Conservation (phyloP, 2,888 invertebrate genomes). For the Artemia sinica region DNA sequence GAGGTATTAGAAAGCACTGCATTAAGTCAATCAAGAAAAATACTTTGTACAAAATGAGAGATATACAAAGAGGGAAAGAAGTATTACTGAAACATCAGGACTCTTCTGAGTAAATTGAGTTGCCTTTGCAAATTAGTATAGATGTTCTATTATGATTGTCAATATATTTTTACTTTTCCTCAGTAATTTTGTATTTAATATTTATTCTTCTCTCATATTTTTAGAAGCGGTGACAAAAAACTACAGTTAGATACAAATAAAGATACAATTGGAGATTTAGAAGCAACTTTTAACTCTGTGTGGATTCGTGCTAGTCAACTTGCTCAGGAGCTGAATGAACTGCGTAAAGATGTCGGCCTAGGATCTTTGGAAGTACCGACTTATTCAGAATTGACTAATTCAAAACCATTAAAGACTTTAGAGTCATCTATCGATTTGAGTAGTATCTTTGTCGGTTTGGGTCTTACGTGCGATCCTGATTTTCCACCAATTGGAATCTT, state of each 20-base stretch:
- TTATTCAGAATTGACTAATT: not conserved
- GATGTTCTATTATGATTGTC: no score
- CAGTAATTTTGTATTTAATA: no score
- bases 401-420: not conserved
- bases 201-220: no score
- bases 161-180: no score
- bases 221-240: no score
- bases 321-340: not conserved
- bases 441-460: not conserved
- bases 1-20: no score
- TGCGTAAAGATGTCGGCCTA: not conserved
- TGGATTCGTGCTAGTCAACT: conserved; percentile 2
- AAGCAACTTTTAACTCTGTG: not conserved
- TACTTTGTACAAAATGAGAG: no score
- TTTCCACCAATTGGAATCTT: not conserved
- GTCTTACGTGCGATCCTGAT: not conserved
- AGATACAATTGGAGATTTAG: not conserved
- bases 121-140: no score
- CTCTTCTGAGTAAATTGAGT: no score
- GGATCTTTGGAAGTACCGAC: not conserved
- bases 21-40: no score
- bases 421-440: not conserved
- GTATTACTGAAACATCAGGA: no score
- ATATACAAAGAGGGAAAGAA: no score
- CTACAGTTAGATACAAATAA: not conserved